phyloP scores from a whole-genome alignment of 2,888 invertebrate genomes.

The Noctua pronuba region DNA sequence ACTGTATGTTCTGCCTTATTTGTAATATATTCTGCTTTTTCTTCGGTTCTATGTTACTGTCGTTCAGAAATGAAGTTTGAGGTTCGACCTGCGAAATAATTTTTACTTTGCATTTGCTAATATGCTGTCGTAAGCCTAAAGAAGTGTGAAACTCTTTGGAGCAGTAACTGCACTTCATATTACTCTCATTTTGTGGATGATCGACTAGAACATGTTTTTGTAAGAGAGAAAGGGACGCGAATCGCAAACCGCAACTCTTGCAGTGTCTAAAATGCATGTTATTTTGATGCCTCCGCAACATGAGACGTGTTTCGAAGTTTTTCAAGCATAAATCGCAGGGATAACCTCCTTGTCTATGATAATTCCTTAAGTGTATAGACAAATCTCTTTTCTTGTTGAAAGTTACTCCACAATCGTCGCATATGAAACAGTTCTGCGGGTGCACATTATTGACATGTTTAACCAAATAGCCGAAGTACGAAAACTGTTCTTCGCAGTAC shows the following conservation, averaged over 20 bases:
- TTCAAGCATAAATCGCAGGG: slow-evolving; percentile 79
- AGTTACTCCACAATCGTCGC: slow-evolving; percentile 80
- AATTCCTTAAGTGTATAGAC: slow-evolving; percentile 76
- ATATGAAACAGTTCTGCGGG: slow-evolving; percentile 79
- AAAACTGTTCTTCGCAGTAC: slow-evolving; percentile 78
- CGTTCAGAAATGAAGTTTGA: slow-evolving; percentile 56
- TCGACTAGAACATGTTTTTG: slow-evolving; percentile 78
- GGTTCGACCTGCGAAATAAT: slow-evolving; percentile 64
- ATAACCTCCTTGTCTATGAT: slow-evolving; percentile 79
- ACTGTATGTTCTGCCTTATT: slow-evolving; percentile 83
- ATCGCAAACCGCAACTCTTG: slow-evolving; percentile 76
- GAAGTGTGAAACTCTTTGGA: slow-evolving; percentile 78
- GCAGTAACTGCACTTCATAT: slow-evolving; percentile 80
- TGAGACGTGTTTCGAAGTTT: slow-evolving; percentile 71
- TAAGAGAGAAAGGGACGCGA: slow-evolving; percentile 74
- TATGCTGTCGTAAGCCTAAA: slow-evolving; percentile 79
- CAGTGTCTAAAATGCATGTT: slow-evolving; percentile 80
- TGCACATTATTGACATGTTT: slow-evolving; percentile 80
- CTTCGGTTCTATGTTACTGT: slow-evolving; percentile 67
- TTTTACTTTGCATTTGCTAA: slow-evolving; percentile 79
- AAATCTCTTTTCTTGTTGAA: slow-evolving; percentile 82
- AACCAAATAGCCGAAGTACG: slow-evolving; percentile 79
- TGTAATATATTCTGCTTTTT: slow-evolving; percentile 79
- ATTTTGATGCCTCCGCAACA: slow-evolving; percentile 75
- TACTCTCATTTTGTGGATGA: slow-evolving; percentile 75